Evolutionary conservation across 2,113 vertebrate species (phyloP).

Genomic region (Neolamprologus caudopunctatus): DNA sequence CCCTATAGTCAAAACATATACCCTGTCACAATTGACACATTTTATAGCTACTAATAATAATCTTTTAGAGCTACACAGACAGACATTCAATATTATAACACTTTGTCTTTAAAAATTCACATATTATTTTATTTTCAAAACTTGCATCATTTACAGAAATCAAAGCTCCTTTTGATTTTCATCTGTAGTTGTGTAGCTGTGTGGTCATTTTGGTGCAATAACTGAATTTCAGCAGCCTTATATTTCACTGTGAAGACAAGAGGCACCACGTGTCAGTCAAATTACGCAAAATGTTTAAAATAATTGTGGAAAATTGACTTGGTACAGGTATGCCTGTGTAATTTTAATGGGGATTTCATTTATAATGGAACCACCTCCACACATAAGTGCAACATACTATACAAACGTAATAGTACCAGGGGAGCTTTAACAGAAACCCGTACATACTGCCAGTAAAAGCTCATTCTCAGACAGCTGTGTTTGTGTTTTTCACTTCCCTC

Average conservation of each 20-base stretch:
- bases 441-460: background rate
- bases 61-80: background rate
- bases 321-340: background rate
- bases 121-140: background rate
- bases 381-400: background rate
- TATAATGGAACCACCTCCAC: background rate
- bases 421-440: background rate
- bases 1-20: background rate
- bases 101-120: background rate
- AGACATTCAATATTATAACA: background rate
- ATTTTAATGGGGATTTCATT: background rate
- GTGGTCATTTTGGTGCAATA: background rate
- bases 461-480: background rate
- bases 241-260: background rate
- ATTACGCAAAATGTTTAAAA: background rate
- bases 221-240: background rate
- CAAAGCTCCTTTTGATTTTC: background rate
- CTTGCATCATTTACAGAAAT: background rate
- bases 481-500: background rate
- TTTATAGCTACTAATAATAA: background rate
- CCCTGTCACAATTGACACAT: background rate
- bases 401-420: background rate
- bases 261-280: background rate
- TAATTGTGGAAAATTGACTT: background rate
- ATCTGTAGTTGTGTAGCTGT: background rate